phyloP scores from a whole-genome alignment of 1,140 invertebrate genomes.

The Cataglyphis hispanica region DNA sequence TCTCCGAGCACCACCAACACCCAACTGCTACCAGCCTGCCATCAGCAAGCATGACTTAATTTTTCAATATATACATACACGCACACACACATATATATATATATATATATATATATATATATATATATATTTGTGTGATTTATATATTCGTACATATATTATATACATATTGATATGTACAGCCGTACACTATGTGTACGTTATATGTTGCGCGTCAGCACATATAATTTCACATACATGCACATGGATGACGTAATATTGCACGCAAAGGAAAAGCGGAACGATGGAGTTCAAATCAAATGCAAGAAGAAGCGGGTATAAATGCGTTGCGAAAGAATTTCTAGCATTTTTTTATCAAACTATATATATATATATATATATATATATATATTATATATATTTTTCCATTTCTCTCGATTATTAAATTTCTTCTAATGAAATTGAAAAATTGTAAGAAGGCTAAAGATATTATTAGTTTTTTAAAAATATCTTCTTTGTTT shows the following conservation, averaged over 20 bases:
- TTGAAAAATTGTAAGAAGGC: background rate
- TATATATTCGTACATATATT: conserved; percentile 54
- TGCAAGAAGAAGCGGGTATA: background rate
- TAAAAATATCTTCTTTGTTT: conserved; percentile 15
- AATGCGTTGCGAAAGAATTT: background rate
- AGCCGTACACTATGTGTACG: conserved; percentile 67
- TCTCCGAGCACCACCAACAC: conserved; percentile 85
- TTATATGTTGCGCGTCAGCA: conserved; percentile 36
- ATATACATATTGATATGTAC: conserved; percentile 45
- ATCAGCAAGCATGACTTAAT: conserved; percentile 83
- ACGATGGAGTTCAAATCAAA: conserved; percentile 7
- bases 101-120: background rate
- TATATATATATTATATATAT: background rate
- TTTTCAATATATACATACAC: conserved; percentile 70
- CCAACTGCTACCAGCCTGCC: conserved; percentile 80
- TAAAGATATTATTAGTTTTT: background rate
- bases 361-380: background rate
- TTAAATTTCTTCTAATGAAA: background rate
- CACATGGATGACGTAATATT: conserved; percentile 44
- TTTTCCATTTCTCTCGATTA: background rate
- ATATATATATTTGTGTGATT: conserved; percentile 13
- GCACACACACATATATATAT: background rate
- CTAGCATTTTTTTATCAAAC: background rate
- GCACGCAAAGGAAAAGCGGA: conserved; percentile 57
- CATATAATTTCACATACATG: conserved; percentile 51